Evolutionary conservation across 1,140 invertebrate species (phyloP).

Genomic region (Hyles euphorbiae): DNA sequence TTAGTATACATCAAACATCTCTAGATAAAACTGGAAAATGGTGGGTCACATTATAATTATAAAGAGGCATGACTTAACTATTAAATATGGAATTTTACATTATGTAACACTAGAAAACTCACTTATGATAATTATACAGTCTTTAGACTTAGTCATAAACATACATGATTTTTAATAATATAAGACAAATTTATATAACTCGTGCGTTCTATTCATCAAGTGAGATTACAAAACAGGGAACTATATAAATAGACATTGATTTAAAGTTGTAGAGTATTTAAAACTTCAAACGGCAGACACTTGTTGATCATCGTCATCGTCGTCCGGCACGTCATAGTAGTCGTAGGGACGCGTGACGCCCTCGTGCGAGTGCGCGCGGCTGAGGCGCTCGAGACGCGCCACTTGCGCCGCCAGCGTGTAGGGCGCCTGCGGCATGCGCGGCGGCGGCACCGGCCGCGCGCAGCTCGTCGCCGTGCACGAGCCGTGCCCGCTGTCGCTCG

Average conservation of each 20-base stretch:
- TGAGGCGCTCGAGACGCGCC: constrained; percentile 83
- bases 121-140: constrained; percentile 71
- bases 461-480: constrained; percentile 78
- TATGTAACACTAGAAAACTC: constrained; percentile 68
- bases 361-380: constrained; percentile 90
- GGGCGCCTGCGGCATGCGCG: constrained; percentile 81
- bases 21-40: constrained; percentile 72
- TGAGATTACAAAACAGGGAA: constrained; percentile 70
- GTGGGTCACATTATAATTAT: constrained; percentile 68
- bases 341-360: constrained; percentile 83
- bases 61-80: constrained; percentile 60
- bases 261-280: constrained; percentile 48
- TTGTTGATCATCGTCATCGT: constrained; percentile 80
- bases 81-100: constrained; percentile 57
- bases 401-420: constrained; percentile 89
- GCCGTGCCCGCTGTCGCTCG: constrained; percentile 90
- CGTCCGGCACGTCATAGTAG: constrained; percentile 82
- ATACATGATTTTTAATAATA: constrained; percentile 53
- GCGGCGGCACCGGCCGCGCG: constrained; percentile 75
- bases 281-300: constrained; percentile 69
- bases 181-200: constrained; percentile 56
- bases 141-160: constrained; percentile 70
- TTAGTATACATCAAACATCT: constrained; percentile 62
- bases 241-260: constrained; percentile 67
- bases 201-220: constrained; percentile 68